phyloP scores from a whole-genome alignment of 2,113 vertebrate genomes.

The Cnemophilus loriae region DNA sequence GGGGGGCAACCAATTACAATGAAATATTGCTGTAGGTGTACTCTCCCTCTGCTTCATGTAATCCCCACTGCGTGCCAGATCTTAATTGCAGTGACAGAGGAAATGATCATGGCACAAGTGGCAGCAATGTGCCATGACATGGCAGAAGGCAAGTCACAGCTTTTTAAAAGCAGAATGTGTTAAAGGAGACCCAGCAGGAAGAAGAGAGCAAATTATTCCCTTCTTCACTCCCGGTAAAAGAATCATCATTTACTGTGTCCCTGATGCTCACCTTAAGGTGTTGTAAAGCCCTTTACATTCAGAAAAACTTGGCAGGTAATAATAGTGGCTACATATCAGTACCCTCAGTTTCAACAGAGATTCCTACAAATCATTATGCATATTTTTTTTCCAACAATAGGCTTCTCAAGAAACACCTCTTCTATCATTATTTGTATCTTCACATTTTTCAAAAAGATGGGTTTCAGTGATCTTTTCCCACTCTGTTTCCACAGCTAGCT shows the following conservation, averaged over 20 bases:
- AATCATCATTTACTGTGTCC: neutral
- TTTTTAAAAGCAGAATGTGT: neutral
- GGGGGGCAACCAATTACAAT: neutral
- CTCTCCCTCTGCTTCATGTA: neutral
- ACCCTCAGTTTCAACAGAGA: neutral
- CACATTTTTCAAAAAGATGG: neutral
- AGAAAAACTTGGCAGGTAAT: neutral
- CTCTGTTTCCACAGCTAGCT: neutral
- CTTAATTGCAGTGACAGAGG: neutral
- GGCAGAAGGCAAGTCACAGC: neutral
- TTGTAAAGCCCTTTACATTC: neutral
- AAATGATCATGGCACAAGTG: neutral
- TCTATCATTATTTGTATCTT: neutral
- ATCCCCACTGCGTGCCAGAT: neutral
- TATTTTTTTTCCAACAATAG: neutral
- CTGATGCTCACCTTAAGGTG: neutral
- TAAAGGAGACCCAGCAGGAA: neutral
- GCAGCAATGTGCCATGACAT: neutral
- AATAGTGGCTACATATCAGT: neutral
- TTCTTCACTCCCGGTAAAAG: neutral
- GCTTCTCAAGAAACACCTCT: neutral
- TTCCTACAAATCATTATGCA: neutral
- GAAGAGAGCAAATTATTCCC: neutral
- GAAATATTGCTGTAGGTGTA: neutral
- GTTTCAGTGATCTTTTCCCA: neutral